Base-by-base conservation (phyloP, 2,797 vertebrate genomes). In the Dendrocincla tyrannina region DNA sequence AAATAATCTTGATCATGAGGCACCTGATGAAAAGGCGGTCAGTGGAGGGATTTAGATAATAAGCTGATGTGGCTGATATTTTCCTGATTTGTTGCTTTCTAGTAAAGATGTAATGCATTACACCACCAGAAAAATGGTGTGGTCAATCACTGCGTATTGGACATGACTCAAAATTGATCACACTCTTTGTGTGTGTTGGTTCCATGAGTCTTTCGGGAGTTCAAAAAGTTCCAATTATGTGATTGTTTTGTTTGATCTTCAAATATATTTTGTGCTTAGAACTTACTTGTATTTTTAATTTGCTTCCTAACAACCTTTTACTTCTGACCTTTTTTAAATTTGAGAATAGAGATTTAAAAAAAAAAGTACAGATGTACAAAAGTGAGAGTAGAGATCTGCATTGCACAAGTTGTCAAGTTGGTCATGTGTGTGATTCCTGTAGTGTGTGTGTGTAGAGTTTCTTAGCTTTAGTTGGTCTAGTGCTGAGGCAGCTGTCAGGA, bases 1-100 rank as follows among this genome's bases (percentile, higher is more conserved):
- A 76, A 76, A 60, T n/a, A 72, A 58, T 78, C 59, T 56, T 82
- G 59, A 4, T 85, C 2, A 3, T 69, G 37, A 86, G 77, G 59
- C 67, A 93, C 63, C 30, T 87, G 59, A 79, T 90, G 74, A 59
- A 94, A 94, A 82, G 28, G 50, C 42, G 55, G 70, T 93, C 92
- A 94, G 47, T 37, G 70, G 17, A 92, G 59, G 63, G 86, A 87
- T 94, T 96, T 85, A 77, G 56, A 3, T 46, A 60, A 59, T 86
- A 90, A 93, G 77, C 83, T 93, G 67, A 58, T 73, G 85, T 66
- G 72, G 30, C 46, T 82, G 70, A 41, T 76, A 52, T 69, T 93
- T 94, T 82, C 52, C 67, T 79, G 33, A 28, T 88, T 66, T 73
- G 10, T 90, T 94, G 62, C 74, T 93, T 95, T 95, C 62, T 81